Evolutionary conservation across 2,797 vertebrate genomes (phyloP).

Genomic region (Gallinago nigripennis): DNA sequence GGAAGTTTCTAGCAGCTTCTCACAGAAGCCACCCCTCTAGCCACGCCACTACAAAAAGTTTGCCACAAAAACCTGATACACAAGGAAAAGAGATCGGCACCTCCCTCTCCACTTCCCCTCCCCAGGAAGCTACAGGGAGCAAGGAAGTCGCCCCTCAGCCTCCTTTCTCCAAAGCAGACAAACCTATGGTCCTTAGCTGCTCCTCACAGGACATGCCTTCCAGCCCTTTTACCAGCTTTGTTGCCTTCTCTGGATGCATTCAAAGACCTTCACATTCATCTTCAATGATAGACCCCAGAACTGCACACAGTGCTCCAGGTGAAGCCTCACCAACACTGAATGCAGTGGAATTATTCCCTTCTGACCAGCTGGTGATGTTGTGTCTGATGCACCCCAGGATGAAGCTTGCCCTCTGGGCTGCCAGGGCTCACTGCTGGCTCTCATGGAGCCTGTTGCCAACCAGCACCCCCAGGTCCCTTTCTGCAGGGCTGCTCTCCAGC

Average conservation of each 20-base stretch:
- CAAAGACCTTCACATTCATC: background rate
- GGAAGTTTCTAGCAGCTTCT: background rate
- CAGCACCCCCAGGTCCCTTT: background rate
- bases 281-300: background rate
- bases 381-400: background rate
- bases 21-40: background rate
- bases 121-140: background rate
- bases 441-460: fast-evolving
- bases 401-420: fast-evolving
- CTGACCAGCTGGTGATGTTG: fast-evolving
- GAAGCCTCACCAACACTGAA: fast-evolving
- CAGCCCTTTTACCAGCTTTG: background rate
- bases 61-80: background rate
- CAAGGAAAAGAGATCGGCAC: background rate
- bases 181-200: fast-evolving
- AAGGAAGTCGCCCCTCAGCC: background rate
- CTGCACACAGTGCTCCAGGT: background rate
- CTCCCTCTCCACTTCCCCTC: background rate
- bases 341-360: fast-evolving
- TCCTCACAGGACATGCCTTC: background rate
- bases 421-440: background rate
- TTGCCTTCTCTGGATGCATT: background rate
- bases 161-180: background rate
- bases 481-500: background rate
- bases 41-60: background rate